Conservation (phyloP, 2,797 vertebrate species). For the Syndactyla subalaris region DNA sequence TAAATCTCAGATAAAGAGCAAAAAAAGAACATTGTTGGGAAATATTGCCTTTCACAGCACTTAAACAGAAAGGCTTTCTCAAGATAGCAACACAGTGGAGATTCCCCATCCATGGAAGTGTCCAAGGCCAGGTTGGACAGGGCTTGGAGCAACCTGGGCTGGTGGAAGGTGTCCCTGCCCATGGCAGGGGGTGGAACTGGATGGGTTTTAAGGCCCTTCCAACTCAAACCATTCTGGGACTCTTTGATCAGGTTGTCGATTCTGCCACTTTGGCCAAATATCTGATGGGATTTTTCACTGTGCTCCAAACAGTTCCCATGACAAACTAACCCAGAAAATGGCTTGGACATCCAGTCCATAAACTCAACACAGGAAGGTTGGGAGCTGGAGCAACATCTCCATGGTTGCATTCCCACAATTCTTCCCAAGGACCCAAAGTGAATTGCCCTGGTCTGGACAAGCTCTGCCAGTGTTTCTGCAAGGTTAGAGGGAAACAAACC, state of each 20-base stretch:
- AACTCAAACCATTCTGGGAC: background rate
- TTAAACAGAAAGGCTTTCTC: background rate
- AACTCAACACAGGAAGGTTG: accelerated
- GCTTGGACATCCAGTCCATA: background rate
- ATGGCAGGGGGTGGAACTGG: background rate
- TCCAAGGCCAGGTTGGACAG: accelerated
- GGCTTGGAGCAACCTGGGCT: background rate
- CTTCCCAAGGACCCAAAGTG: background rate
- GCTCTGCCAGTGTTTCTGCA: background rate
- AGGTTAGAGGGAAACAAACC: background rate
- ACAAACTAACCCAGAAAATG: background rate
- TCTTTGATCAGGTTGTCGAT: background rate
- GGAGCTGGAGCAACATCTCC: background rate
- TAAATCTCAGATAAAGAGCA: background rate
- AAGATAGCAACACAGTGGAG: accelerated
- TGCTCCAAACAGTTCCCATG: background rate
- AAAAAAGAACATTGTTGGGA: accelerated
- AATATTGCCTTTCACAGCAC: background rate
- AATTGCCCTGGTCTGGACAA: background rate
- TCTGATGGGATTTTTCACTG: accelerated
- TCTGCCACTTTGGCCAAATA: background rate
- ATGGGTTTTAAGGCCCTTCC: background rate
- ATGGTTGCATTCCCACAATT: background rate
- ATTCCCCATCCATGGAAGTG: background rate
- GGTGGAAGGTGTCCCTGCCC: background rate